Conservation (phyloP, 2,113 vertebrate species). For the Capreolus pygargus region DNA sequence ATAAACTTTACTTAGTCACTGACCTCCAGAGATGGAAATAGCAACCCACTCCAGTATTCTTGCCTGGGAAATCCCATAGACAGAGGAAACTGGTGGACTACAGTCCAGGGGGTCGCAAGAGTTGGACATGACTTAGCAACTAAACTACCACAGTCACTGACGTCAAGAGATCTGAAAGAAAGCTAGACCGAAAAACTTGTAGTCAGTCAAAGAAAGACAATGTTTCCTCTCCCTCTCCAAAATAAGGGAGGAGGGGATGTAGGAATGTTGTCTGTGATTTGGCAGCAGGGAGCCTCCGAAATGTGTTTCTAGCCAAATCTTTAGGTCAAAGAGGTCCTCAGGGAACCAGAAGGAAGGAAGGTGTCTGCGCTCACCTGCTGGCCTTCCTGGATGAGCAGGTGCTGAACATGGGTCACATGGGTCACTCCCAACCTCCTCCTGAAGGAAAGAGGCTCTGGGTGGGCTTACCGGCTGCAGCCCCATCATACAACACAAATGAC, state of each 20-base stretch:
- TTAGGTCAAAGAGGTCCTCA: no score
- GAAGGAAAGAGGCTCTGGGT: not conserved
- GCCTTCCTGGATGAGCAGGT: not conserved
- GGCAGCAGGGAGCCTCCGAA: not conserved
- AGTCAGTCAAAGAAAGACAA: not conserved
- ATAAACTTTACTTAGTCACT: not conserved
- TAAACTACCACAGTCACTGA: not conserved
- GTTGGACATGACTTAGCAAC: not conserved
- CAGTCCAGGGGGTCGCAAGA: not conserved
- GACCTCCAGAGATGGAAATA: not conserved
- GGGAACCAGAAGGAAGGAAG: accelerated
- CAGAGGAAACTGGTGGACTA: not conserved
- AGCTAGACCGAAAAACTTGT: not conserved
- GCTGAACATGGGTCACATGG: not conserved
- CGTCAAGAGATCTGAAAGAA: not conserved
- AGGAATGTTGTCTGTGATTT: not conserved
- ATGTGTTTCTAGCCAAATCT: not conserved
- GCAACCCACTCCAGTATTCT: not conserved
- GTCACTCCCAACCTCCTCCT: not conserved
- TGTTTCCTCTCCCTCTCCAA: not conserved
- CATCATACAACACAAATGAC: accelerated
- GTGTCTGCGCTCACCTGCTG: accelerated
- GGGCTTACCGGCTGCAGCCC: not conserved
- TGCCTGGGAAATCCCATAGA: not conserved
- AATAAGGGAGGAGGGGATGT: not conserved